phyloP scores from a whole-genome alignment of 2,797 vertebrate species.

The Rhynchonycteris naso region DNA sequence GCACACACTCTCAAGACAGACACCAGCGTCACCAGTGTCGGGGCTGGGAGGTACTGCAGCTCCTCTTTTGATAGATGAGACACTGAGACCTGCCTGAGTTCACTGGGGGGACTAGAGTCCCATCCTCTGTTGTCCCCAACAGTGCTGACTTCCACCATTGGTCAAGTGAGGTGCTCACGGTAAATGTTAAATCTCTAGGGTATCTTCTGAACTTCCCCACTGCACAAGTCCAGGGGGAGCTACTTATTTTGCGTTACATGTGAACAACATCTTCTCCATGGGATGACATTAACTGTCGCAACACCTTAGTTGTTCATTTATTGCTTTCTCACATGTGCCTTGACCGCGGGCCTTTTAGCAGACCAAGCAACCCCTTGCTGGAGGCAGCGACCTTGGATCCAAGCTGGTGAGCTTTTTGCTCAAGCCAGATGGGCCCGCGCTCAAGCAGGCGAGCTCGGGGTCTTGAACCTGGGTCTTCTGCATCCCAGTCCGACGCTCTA shows the following conservation, averaged over 20 bases:
- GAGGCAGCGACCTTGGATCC: too few relatives aligned
- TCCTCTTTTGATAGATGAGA: neutral
- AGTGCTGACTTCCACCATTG: accelerated
- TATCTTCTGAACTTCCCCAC: neutral
- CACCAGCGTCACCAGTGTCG: neutral
- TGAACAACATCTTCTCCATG: neutral
- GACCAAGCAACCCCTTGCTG: too few relatives aligned
- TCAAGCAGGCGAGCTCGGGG: too few relatives aligned
- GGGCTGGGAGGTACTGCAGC: neutral
- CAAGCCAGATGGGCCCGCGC: too few relatives aligned
- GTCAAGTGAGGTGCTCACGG: neutral
- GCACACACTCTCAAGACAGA: neutral
- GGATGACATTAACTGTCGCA: too few relatives aligned
- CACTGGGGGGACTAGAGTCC: neutral
- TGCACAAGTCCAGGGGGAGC: neutral
- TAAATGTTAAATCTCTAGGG: neutral
- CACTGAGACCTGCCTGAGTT: neutral
- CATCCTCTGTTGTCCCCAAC: neutral
- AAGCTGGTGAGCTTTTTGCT: too few relatives aligned
- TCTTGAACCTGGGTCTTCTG: too few relatives aligned
- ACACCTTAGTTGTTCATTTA: too few relatives aligned
- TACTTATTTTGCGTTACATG: neutral
- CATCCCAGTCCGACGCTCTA: too few relatives aligned
- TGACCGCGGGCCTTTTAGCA: too few relatives aligned
- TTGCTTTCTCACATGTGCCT: too few relatives aligned